Conservation (phyloP, 2,113 vertebrate genomes). For the Syngnathus floridae region DNA sequence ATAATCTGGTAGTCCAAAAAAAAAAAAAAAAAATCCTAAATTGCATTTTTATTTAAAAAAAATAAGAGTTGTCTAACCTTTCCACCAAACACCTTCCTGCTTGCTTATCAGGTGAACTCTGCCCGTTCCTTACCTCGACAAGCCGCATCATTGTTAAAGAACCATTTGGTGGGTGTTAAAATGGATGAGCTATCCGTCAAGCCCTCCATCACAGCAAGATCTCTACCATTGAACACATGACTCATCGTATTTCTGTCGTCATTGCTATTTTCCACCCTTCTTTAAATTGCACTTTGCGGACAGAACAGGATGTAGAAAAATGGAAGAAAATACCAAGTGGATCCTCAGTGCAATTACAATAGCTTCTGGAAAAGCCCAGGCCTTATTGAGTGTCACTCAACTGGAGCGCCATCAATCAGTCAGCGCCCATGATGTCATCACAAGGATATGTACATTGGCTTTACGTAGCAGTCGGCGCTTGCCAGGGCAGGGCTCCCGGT, state of each 20-base stretch:
- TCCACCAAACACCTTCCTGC: too few species aligned
- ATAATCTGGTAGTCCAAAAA: too few species aligned
- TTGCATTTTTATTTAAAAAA: too few species aligned
- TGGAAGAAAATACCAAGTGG: background rate
- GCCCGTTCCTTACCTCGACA: too few species aligned
- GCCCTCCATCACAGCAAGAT: background rate
- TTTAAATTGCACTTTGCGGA: background rate
- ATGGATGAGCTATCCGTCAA: background rate
- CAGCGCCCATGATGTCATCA: background rate
- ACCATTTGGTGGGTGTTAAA: background rate
- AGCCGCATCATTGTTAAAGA: background rate
- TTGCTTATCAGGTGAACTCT: too few species aligned
- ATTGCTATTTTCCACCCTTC: background rate
- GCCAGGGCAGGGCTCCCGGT: conserved; percentile 45
- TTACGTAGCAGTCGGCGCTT: conserved; percentile 29
- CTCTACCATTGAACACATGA: background rate
- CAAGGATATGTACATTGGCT: conserved; percentile 10
- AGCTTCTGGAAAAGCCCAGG: background rate
- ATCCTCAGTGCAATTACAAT: background rate
- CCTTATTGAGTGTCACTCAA: background rate
- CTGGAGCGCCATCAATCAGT: background rate
- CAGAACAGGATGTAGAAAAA: background rate
- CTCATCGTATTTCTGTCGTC: background rate
- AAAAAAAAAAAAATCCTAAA: too few species aligned
- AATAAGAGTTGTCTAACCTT: too few species aligned